Percentiles rank a stretch among this genome's conserved stretches.
Evolutionary conservation across 92 coral and sea anemone species (phyloP).

Genomic region (Paramuricea clavata): DNA sequence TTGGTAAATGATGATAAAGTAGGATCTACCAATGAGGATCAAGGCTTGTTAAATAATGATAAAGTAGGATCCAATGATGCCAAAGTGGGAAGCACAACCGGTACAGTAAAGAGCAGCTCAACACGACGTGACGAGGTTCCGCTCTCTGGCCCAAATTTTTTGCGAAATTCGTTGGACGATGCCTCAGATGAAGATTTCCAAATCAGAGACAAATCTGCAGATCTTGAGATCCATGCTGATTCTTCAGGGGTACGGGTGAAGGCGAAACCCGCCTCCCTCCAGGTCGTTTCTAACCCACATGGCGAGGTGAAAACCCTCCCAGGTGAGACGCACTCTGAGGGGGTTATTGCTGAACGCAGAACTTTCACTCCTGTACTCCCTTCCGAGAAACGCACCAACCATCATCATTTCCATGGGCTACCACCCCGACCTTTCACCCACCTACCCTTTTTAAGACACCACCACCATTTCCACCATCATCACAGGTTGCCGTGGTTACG

Average conservation of each 20-base stretch:
- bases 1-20: not conserved
- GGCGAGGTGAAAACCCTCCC: conserved; percentile 33
- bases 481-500: conserved; percentile 85
- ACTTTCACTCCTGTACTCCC: conserved; percentile 43
- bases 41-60: not conserved
- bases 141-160: conserved; percentile 3
- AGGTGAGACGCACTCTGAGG: conserved; percentile 28
- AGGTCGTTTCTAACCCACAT: conserved; percentile 99
- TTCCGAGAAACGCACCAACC: not conserved
- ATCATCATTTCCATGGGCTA: conserved; percentile 13
- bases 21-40: not conserved
- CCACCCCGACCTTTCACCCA: not conserved
- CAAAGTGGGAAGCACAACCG: not conserved
- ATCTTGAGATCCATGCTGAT: conserved; percentile 97
- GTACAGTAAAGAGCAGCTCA: not conserved
- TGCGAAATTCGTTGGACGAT: conserved; percentile 18
- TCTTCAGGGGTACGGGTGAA: conserved; percentile 97
- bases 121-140: conserved; percentile 44
- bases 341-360: conserved; percentile 25
- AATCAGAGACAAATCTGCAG: conserved; percentile 97
- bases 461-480: conserved; percentile 56
- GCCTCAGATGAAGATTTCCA: conserved; percentile 70
- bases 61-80: not conserved
- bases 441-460: conserved; percentile 41
- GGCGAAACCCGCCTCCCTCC: conserved; percentile 99